Conservation (phyloP, 2,113 vertebrate genomes). For the human region DNA sequence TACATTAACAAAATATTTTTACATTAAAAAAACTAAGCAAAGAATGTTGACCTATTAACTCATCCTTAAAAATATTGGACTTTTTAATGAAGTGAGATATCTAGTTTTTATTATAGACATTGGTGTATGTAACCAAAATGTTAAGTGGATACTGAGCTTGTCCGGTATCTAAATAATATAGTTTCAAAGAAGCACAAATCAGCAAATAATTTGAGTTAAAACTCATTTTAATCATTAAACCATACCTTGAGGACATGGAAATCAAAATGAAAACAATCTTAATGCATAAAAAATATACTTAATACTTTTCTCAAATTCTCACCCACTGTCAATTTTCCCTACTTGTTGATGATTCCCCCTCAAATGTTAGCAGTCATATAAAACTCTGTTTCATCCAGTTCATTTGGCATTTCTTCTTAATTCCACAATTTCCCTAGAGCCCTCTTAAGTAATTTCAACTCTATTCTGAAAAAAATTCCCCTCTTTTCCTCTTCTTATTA, state of each 20-base stretch:
- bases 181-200: background rate
- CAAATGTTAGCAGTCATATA: background rate
- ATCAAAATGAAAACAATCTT: background rate
- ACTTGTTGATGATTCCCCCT: background rate
- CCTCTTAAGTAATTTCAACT: background rate
- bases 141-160: background rate
- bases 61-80: background rate
- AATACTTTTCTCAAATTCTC: constrained; percentile 7
- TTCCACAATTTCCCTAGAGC: background rate
- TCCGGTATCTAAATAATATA: background rate
- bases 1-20: background rate
- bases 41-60: background rate
- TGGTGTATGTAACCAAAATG: background rate
- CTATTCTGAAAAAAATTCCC: background rate
- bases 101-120: background rate
- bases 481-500: background rate
- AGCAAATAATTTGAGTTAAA: background rate
- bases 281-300: background rate
- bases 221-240: constrained; percentile 17
- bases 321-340: background rate
- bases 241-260: background rate
- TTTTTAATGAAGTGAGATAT: background rate
- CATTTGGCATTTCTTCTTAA: background rate
- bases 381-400: background rate
- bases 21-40: background rate